These are phyloP conservation scores for Poeciliopsis turneri DNA, from an alignment of 2,797 vertebrate species.

Conservation along the genomic window DNA sequence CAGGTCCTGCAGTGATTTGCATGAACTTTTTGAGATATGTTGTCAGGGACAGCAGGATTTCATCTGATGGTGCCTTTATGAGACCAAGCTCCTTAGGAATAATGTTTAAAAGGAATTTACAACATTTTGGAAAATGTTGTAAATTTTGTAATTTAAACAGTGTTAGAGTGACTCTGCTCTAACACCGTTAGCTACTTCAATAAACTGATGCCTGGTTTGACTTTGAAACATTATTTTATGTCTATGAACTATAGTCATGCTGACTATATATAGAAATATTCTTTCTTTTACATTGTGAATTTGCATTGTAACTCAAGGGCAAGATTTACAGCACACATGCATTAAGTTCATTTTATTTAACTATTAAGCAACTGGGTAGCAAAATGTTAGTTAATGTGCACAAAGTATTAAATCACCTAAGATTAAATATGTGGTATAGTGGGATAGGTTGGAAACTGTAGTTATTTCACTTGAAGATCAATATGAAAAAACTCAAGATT, in stretches of 20 bases:
- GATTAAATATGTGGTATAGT: neutral
- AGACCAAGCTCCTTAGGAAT: neutral
- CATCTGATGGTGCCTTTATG: neutral
- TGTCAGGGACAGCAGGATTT: constrained; percentile 12
- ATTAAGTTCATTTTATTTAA: neutral
- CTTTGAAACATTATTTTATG: too few species aligned
- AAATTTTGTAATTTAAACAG: too few species aligned
- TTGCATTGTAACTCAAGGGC: neutral
- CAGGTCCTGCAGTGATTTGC: constrained; percentile 7
- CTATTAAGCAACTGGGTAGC: neutral
- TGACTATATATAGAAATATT: neutral
- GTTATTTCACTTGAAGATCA: too few species aligned
- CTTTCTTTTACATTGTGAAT: neutral
- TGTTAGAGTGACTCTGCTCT: too few species aligned
- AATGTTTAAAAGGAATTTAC: neutral
- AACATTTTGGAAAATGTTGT: too few species aligned
- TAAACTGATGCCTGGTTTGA: too few species aligned
- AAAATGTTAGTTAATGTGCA: neutral
- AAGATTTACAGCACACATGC: neutral
- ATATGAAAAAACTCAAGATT: too few species aligned
- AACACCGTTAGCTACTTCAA: too few species aligned
- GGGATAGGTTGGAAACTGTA: too few species aligned
- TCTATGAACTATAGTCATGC: neutral
- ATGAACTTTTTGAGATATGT: neutral
- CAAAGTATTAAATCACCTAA: neutral